These are phyloP conservation scores for Brevimyrus niger DNA, from an alignment of 2,113 vertebrate species.

Conservation along the genomic window DNA sequence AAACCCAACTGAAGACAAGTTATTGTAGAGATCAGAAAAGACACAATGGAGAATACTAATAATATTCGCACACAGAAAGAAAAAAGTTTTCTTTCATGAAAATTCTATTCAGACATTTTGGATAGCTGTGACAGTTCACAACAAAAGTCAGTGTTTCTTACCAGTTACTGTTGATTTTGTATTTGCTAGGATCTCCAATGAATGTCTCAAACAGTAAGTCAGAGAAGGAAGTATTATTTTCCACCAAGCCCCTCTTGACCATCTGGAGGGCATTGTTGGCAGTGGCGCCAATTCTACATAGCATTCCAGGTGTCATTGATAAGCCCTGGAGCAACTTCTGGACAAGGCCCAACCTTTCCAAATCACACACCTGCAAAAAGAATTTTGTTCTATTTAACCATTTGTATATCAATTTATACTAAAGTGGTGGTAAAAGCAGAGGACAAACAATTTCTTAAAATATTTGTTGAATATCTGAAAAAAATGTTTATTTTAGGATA, in stretches of 20 bases:
- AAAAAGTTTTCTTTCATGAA: not conserved
- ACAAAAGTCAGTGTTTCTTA: conserved; percentile 24
- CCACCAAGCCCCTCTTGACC: conserved; percentile 31
- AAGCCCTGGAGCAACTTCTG: conserved; percentile 31
- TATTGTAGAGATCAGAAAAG: not conserved
- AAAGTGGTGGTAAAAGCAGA: not conserved
- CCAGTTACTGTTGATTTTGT: conserved; percentile 47
- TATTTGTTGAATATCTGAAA: not conserved
- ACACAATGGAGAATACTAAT: not conserved
- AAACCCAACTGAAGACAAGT: not conserved
- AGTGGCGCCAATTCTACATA: conserved; percentile 47
- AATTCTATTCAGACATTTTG: not conserved
- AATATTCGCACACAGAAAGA: not conserved
- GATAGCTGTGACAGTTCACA: not conserved
- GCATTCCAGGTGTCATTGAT: conserved; percentile 39
- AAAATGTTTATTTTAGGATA: not conserved
- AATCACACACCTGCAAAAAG: conserved; percentile 48
- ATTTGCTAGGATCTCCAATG: conserved; percentile 54
- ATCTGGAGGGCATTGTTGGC: conserved; percentile 30
- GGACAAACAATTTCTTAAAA: not conserved
- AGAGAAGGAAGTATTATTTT: conserved; percentile 29
- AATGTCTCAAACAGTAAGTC: conserved; percentile 44
- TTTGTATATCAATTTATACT: not conserved
- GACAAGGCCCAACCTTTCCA: conserved; percentile 42
- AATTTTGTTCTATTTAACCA: not conserved